Base-by-base conservation (phyloP, 2,113 vertebrate species). In the Scortum barcoo region DNA sequence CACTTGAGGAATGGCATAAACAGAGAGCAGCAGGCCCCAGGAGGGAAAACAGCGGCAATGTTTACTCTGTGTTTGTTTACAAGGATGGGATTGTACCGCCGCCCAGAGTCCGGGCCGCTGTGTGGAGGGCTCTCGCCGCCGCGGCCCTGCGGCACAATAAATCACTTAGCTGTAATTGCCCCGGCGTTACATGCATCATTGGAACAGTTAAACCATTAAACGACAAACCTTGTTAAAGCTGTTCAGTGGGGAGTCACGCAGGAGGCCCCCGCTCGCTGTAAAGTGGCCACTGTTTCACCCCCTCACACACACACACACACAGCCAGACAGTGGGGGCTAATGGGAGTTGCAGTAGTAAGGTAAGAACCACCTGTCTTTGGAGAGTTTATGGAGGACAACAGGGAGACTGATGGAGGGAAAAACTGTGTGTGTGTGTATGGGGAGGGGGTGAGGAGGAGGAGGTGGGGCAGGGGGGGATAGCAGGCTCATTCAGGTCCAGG, bases 151-250 rank as follows among this genome's bases (percentile, higher is more conserved):
- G 30, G 87, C 80, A 93, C 92, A 90, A 95, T 95, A 93, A 95
- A 94, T 95, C 92, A 94, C 92, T 94, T 90, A 89, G 84, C 72
- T 81, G 88, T 93, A 93, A 95, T 93, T 92, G 89, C 85, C 77
- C 60, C 30, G 30, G 53, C 54, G 86, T 93, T 90, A 92, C 92
- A 94, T 58, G 92, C 93, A 93, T 92, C 93, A 88, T 79, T 94
- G 93, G 90, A 95, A 93, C 93, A 94, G 87, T 93, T 92, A 93
- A 94, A 94, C 91, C 93, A 94, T 94, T 93, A 94, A 93, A 93
- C 36, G 85, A 93, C 92, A 91, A 91, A 91, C 86, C 88, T 88
- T 53, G 87, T 94, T 92, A 94, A 89, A 85, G 81, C 77, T 67
- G 87, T 83, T 86, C 78, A 56, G 81, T 1, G 60, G 84, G 78